Percentiles rank a stretch among this genome's conserved stretches.
These are phyloP conservation scores for Bimastos eiseni DNA, from an alignment of 2,888 invertebrate species.

Conservation along the genomic window DNA sequence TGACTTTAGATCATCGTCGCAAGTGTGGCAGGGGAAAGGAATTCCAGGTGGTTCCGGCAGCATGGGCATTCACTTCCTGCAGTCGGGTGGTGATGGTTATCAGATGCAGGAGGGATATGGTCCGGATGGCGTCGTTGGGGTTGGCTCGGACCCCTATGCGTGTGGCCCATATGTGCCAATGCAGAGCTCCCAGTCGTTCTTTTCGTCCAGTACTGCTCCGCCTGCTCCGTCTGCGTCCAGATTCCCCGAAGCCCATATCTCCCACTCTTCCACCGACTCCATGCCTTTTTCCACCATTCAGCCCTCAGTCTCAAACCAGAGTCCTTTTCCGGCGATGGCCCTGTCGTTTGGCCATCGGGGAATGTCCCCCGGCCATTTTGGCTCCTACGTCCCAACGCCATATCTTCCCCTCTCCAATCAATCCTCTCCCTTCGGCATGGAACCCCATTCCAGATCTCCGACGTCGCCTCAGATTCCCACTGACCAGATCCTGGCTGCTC, in stretches of 20 bases:
- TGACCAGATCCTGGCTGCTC: not conserved
- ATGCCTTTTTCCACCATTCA: not conserved
- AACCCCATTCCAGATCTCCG: not conserved
- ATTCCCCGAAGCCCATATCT: not conserved
- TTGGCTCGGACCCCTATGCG: not conserved
- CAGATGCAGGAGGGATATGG: not conserved
- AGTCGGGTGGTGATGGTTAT: not conserved
- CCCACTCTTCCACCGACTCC: not conserved
- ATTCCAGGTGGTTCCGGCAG: not conserved
- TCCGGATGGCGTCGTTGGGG: not conserved
- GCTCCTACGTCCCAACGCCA: not conserved
- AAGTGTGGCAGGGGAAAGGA: not conserved
- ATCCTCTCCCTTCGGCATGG: not conserved
- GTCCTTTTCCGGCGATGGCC: not conserved
- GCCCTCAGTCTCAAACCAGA: not conserved
- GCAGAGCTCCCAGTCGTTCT: constrained; percentile 1
- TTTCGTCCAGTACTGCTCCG: not conserved
- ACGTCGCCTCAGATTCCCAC: not conserved
- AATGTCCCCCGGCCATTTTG: not conserved
- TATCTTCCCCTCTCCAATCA: not conserved
- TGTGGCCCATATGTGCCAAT: not conserved
- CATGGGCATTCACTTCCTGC: not conserved
- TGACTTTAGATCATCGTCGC: not conserved
- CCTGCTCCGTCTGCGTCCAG: not conserved
- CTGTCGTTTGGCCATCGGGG: not conserved